Percentiles rank a stretch among this genome's conserved stretches.
phyloP scores from a whole-genome alignment of 2,888 invertebrate species.

The Hydropsyche betteni region DNA sequence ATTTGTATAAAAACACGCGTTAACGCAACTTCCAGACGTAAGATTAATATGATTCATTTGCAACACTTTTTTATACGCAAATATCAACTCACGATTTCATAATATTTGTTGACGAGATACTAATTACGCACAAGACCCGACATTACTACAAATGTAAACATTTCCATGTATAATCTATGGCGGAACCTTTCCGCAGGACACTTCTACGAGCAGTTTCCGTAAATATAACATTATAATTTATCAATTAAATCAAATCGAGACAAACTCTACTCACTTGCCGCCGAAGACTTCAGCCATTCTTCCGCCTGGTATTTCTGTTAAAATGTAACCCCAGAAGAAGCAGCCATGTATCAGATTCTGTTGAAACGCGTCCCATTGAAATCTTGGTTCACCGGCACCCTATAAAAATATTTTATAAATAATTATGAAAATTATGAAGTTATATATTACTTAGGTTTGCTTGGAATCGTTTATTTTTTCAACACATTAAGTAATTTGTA shows the following conservation, averaged over 20 bases:
- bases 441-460: too few relatives aligned
- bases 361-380: slow-evolving; percentile 80
- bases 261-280: slow-evolving; percentile 66
- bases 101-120: neutral
- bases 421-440: too few relatives aligned
- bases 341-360: slow-evolving; percentile 84
- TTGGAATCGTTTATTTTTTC: too few relatives aligned
- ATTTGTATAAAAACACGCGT: too few relatives aligned
- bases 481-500: too few relatives aligned
- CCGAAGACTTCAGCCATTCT: slow-evolving; percentile 85
- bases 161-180: neutral
- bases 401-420: too few relatives aligned
- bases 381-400: slow-evolving; percentile 58
- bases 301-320: slow-evolving; percentile 90
- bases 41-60: too few relatives aligned
- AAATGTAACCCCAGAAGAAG: slow-evolving; percentile 93
- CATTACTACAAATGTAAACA: too few relatives aligned
- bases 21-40: too few relatives aligned
- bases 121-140: neutral
- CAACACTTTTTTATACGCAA: neutral
- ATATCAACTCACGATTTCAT: too few relatives aligned
- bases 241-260: neutral
- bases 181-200: neutral
- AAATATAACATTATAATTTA: neutral
- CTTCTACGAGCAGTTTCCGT: neutral